Percentiles rank a stretch among this genome's conserved stretches.
phyloP scores from a whole-genome alignment of 1,140 invertebrate genomes.

The Phocides pigmalion region DNA sequence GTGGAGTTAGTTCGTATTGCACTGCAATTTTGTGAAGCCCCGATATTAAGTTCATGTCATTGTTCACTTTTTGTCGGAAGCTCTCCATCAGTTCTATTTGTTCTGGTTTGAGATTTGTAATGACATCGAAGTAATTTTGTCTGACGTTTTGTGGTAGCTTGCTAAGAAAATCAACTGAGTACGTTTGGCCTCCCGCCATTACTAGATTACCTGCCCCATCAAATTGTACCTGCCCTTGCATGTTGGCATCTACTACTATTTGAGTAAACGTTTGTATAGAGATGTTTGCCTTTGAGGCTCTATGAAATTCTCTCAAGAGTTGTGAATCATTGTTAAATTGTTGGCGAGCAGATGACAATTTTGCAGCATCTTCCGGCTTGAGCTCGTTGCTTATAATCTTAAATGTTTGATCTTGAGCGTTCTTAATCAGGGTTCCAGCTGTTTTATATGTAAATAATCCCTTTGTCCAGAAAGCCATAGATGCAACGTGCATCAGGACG shows the following conservation, averaged over 20 bases:
- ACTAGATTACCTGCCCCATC: constrained; percentile 30
- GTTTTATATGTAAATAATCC: constrained; percentile 49
- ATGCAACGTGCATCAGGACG: constrained; percentile 44
- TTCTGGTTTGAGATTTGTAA: constrained; percentile 40
- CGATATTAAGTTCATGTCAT: constrained; percentile 43
- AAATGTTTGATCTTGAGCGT: constrained; percentile 43
- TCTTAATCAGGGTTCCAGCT: constrained; percentile 42
- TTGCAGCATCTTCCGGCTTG: constrained; percentile 32
- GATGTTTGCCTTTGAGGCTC: constrained; percentile 39
- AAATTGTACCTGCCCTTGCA: constrained; percentile 29
- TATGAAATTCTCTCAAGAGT: constrained; percentile 41
- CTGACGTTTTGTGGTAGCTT: constrained; percentile 33
- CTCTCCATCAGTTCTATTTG: constrained; percentile 44
- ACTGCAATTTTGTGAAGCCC: constrained; percentile 35
- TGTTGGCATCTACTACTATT: constrained; percentile 36
- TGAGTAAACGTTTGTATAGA: constrained; percentile 41
- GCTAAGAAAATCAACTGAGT: constrained; percentile 32
- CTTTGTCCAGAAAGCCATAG: constrained; percentile 50
- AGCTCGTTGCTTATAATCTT: constrained; percentile 38
- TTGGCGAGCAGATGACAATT: constrained; percentile 34
- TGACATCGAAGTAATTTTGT: constrained; percentile 42
- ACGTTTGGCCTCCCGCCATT: constrained; percentile 31
- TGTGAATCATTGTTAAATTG: constrained; percentile 40
- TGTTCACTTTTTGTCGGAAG: constrained; percentile 37
- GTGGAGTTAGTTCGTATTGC: constrained; percentile 36